Base-by-base conservation (phyloP, 2,888 invertebrate genomes). In the Chironomus tentans region DNA sequence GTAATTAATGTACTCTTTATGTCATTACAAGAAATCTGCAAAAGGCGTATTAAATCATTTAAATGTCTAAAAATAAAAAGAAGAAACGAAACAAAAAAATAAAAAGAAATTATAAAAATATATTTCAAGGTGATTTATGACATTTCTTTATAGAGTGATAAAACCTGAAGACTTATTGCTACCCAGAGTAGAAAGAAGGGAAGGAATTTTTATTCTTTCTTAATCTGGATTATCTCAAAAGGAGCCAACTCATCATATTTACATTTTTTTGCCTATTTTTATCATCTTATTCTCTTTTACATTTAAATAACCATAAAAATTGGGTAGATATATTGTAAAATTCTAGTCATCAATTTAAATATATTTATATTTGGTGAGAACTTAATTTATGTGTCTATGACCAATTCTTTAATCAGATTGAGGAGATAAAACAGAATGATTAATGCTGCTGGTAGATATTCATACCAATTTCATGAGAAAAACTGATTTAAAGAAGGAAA, bases 221-320 rank as follows among this genome's bases (percentile, higher is more conserved):
- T 73, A 62, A 73, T 62, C 73, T 73, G 73, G 73, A 73, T 73
- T 73, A 68, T 68, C 68, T 68, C 68, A 38, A 28, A 65, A 68
- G 68, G 68, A 68, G 68, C 68, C 68, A 46, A 38, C 38, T 68
- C 68, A 68, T 65, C 24, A 18, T 56, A 56, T 56, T 65, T 38
- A 38, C 38, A 38, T 38, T 10, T 38, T 65, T 65, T 65, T 24
- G 65, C 65, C 65, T 24, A 65, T 65, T 24, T 65, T 65, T 65
- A 65, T 65, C 65, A 22, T 22, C 13, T 13, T 24, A 24, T 13
- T 21, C 65, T 65, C 21, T 22, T 21, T 7, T 18, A 21, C 24
- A 65, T 65, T 65, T 24, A 65, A 65, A 65, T 65, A 13, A n/a
- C 5, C 65, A 65, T 65, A 65, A 65, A 65, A 21, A 10, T 65